A percentile compares a stretch with the other conserved stretches of the same genome.
Evolutionary conservation across 2,113 vertebrate species (phyloP).

Genomic region (Drymodes brunneopygia): DNA sequence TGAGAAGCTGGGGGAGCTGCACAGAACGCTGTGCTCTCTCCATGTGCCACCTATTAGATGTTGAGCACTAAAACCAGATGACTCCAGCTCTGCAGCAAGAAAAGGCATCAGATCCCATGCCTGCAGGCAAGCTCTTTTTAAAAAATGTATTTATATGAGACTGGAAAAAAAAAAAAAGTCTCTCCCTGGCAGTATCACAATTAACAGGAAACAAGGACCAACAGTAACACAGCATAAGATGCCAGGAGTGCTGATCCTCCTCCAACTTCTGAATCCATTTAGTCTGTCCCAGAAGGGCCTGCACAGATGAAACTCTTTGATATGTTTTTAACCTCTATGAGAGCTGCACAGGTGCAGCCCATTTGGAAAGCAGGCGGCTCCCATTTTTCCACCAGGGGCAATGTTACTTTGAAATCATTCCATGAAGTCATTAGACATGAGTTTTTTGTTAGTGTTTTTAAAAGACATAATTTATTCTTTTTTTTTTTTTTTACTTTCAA

Average conservation of each 20-base stretch:
- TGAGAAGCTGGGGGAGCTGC: not conserved
- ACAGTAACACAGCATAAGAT: not conserved
- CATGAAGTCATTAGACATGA: constrained; percentile 42
- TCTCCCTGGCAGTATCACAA: not conserved
- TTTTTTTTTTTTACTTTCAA: not conserved
- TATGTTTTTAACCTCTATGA: not conserved
- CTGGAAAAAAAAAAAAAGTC: not conserved
- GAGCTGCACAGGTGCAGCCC: constrained; percentile 49
- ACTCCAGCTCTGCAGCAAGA: not conserved
- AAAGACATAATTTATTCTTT: not conserved
- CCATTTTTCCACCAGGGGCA: constrained; percentile 29
- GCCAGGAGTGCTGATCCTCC: constrained; percentile 14
- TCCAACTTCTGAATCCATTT: constrained; percentile 10
- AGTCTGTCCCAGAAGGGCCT: not conserved
- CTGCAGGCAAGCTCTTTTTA: not conserved
- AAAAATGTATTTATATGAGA: not conserved
- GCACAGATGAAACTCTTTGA: constrained; percentile 9
- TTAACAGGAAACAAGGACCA: constrained; percentile 25
- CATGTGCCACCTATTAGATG: constrained; percentile 11
- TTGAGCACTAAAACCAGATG: constrained; percentile 28
- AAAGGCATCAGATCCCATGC: constrained; percentile 8
- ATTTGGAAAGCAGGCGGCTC: constrained; percentile 22
- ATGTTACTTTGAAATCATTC: constrained; percentile 46
- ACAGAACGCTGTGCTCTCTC: not conserved
- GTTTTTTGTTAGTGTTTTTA: constrained; percentile 37